phyloP scores from a whole-genome alignment of 2,888 invertebrate genomes.

The Eristalis intricaria region DNA sequence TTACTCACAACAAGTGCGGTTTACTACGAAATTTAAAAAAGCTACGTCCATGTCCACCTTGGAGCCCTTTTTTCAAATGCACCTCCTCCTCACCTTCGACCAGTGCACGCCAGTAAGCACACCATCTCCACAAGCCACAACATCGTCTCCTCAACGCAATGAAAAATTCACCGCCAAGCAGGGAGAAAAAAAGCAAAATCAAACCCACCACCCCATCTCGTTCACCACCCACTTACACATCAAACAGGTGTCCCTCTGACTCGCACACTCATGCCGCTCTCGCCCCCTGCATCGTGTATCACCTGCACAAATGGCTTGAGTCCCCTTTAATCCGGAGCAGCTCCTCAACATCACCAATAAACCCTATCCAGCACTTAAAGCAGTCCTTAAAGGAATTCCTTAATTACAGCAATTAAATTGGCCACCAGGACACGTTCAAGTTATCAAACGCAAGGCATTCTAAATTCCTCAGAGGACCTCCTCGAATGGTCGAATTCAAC shows the following conservation, averaged over 20 bases:
- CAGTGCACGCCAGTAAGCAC: background rate
- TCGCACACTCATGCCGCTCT: background rate
- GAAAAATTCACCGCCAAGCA: background rate
- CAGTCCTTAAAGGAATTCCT: constrained; percentile 52
- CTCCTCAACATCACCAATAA: constrained; percentile 22
- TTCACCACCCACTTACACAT: background rate
- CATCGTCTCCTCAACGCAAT: background rate
- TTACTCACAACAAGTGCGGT: too few species aligned
- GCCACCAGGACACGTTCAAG: constrained; percentile 53
- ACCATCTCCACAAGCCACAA: background rate
- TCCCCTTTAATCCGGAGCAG: constrained; percentile 23
- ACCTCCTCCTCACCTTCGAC: background rate
- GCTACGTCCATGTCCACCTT: too few species aligned
- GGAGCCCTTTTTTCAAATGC: too few species aligned
- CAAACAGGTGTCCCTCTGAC: constrained; percentile 50
- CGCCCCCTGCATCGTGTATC: background rate
- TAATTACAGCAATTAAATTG: constrained; percentile 63
- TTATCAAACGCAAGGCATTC: constrained; percentile 49
- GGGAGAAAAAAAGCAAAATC: background rate
- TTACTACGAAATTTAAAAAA: too few species aligned
- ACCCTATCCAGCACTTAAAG: constrained; percentile 31
- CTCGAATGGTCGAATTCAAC: constrained; percentile 53
- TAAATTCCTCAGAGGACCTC: constrained; percentile 30
- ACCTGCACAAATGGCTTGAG: constrained; percentile 6
- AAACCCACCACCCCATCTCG: background rate